A percentile compares a stretch with the other conserved stretches of the same genome.
Conservation (phyloP, 2,113 vertebrate species). For the Heliornis fulica region DNA sequence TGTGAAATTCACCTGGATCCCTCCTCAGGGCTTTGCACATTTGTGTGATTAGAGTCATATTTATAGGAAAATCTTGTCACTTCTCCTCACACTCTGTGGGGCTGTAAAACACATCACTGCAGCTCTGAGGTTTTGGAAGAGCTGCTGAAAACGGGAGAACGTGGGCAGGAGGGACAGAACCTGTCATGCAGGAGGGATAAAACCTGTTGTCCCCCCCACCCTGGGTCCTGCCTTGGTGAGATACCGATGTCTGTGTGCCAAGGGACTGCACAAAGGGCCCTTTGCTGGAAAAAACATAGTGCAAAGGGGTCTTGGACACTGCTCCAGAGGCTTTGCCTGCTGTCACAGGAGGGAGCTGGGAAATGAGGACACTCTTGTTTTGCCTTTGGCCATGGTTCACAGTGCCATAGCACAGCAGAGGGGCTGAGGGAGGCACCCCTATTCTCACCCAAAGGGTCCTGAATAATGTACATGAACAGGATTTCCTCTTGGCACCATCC, state of each 20-base stretch:
- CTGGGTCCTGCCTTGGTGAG: neutral
- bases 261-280: neutral
- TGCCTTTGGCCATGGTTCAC: neutral
- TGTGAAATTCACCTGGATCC: constrained; percentile 56
- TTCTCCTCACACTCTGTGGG: constrained; percentile 2
- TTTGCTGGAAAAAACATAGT: neutral
- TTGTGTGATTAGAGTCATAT: constrained; percentile 46
- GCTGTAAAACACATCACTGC: constrained; percentile 12
- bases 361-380: neutral
- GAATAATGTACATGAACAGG: neutral
- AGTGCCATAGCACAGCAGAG: neutral
- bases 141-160: neutral
- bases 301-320: accelerated
- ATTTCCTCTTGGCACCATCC: neutral
- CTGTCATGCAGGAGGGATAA: neutral
- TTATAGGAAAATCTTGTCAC: constrained; percentile 58
- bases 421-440: neutral
- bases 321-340: neutral
- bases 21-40: constrained; percentile 35
- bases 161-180: neutral
- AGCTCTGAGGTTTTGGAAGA: neutral
- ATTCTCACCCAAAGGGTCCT: neutral
- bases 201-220: neutral
- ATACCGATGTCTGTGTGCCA: accelerated
- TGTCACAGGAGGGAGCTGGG: neutral